These are phyloP conservation scores for Prosopocoilus inquinatus DNA, from an alignment of 2,888 invertebrate species.

Conservation along the genomic window DNA sequence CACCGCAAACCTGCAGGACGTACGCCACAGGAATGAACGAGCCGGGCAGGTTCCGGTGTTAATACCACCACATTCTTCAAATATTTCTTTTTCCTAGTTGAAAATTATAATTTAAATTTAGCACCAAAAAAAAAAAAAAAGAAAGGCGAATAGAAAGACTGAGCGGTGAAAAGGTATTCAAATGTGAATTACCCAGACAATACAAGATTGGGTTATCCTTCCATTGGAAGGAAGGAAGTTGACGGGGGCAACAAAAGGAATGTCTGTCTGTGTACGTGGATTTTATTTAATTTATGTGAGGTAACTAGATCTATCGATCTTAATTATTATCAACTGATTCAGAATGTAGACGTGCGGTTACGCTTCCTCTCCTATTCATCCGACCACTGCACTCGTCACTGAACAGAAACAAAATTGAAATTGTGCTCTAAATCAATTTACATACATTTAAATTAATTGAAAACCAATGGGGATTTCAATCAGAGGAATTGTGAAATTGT, in stretches of 20 bases:
- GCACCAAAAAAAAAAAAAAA: too few species aligned
- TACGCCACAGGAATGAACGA: slow-evolving; percentile 8
- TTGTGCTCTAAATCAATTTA: slow-evolving; percentile 38
- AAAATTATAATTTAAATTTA: too few species aligned
- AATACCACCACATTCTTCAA: not conserved
- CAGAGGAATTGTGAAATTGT: slow-evolving; percentile 29
- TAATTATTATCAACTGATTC: slow-evolving; percentile 19
- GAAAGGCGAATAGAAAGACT: too few species aligned
- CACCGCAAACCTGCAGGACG: slow-evolving; percentile 9
- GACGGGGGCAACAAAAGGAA: not conserved
- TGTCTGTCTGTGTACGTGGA: not conserved
- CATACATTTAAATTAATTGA: slow-evolving; percentile 38
- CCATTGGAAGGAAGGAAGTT: not conserved
- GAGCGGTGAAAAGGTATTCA: too few species aligned
- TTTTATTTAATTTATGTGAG: slow-evolving; percentile 12
- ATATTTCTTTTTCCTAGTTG: too few species aligned
- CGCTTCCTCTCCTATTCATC: slow-evolving; percentile 15
- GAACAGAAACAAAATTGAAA: slow-evolving; percentile 38
- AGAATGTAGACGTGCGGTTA: slow-evolving; percentile 10
- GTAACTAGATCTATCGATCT: slow-evolving; percentile 10
- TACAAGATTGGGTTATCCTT: too few species aligned
- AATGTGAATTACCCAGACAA: too few species aligned
- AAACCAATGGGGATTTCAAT: slow-evolving; percentile 36
- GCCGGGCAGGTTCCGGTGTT: not conserved
- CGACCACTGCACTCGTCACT: slow-evolving; percentile 22